phyloP scores from a whole-genome alignment of 2,113 vertebrate species.

The Pachycephala philippinensis region DNA sequence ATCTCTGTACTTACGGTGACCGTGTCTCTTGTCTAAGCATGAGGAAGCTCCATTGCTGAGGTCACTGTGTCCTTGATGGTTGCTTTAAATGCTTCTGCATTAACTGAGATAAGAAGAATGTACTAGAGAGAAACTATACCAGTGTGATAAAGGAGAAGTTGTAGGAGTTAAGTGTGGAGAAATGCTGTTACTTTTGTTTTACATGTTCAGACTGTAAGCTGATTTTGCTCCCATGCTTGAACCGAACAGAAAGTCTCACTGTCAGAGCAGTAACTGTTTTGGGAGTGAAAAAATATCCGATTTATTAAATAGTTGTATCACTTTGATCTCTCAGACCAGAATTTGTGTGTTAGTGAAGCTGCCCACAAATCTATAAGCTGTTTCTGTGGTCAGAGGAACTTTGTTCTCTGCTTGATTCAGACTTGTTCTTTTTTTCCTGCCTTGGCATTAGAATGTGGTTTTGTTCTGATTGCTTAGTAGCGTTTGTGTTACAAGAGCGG shows the following conservation, averaged over 20 bases:
- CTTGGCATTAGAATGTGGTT: not conserved
- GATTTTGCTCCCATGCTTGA: not conserved
- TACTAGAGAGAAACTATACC: not conserved
- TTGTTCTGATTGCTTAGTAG: not conserved
- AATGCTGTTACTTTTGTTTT: not conserved
- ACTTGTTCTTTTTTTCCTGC: not conserved
- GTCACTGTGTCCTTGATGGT: not conserved
- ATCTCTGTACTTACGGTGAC: not conserved
- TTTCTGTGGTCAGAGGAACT: not conserved
- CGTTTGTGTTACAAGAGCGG: not conserved
- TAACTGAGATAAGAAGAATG: not conserved
- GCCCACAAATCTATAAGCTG: not conserved
- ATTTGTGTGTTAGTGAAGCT: not conserved
- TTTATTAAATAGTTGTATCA: not conserved
- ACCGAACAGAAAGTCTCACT: not conserved
- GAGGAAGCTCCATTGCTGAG: not conserved
- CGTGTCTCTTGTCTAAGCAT: not conserved
- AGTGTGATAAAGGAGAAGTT: not conserved
- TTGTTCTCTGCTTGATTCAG: not conserved
- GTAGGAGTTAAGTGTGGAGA: not conserved
- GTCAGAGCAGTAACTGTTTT: not conserved
- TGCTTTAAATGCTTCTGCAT: conserved; percentile 6
- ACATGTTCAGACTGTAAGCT: not conserved
- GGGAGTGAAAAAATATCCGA: not conserved
- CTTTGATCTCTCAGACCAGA: not conserved